Percentiles rank a stretch among this genome's conserved stretches.
These are phyloP conservation scores for Melanotaenia trifasciata DNA, from an alignment of 2,797 vertebrate species.

Conservation along the genomic window DNA sequence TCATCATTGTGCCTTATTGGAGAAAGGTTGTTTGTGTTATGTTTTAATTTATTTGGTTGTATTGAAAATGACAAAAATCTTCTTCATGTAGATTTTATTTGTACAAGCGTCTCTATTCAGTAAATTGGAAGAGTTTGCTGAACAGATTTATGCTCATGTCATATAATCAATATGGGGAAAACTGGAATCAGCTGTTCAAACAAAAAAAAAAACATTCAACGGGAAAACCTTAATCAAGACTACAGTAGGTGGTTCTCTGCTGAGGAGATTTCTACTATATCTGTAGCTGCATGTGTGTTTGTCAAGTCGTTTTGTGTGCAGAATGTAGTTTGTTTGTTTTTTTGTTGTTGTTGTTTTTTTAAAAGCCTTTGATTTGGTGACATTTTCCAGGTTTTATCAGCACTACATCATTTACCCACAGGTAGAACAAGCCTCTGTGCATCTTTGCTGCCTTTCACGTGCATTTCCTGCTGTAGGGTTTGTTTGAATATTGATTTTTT, in stretches of 20 bases:
- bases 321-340: background rate
- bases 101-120: too few relatives aligned
- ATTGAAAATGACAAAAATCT: too few relatives aligned
- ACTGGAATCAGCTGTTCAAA: background rate
- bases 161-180: background rate
- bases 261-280: background rate
- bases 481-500: conserved; percentile 40
- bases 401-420: conserved; percentile 15
- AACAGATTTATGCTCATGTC: too few relatives aligned
- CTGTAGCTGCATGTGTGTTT: conserved; percentile 1
- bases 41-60: too few relatives aligned
- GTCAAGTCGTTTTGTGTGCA: background rate
- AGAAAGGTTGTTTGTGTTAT: too few relatives aligned
- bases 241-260: background rate
- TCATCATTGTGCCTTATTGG: too few relatives aligned
- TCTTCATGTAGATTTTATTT: too few relatives aligned
- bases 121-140: too few relatives aligned
- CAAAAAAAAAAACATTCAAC: rapidly evolving
- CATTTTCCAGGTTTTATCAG: conserved; percentile 12
- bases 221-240: background rate
- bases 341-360: background rate
- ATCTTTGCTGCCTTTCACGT: conserved; percentile 12
- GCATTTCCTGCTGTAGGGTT: conserved; percentile 16
- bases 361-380: conserved; percentile 27
- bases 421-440: conserved; percentile 12